Percentiles rank a stretch among this genome's conserved stretches.
phyloP scores from a whole-genome alignment of 2,888 invertebrate species.

The Leptinotarsa haldemani region DNA sequence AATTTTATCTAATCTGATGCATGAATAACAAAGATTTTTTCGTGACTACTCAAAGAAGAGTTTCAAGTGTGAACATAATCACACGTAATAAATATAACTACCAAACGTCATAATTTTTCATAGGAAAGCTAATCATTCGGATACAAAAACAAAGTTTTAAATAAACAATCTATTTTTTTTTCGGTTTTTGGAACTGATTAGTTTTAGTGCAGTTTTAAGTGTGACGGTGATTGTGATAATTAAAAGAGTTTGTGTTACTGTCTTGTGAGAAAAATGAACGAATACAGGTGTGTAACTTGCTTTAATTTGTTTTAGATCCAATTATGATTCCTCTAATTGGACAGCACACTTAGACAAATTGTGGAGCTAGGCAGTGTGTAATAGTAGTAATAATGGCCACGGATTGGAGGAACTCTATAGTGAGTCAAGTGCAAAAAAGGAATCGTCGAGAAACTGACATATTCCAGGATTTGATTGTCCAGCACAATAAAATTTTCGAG shows the following conservation, averaged over 20 bases:
- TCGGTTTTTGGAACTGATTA: slow-evolving; percentile 16
- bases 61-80: no score
- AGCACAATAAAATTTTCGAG: slow-evolving; percentile 89
- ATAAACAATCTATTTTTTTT: not conserved
- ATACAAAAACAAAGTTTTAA: no score
- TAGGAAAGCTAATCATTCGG: no score
- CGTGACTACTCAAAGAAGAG: no score
- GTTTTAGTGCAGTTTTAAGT: slow-evolving; percentile 24
- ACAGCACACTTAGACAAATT: slow-evolving; percentile 28
- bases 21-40: no score
- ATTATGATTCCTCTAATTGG: slow-evolving; percentile 39
- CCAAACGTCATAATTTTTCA: no score
- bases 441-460: slow-evolving; percentile 80
- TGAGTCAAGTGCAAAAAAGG: slow-evolving; percentile 77
- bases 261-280: slow-evolving; percentile 11
- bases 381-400: not conserved
- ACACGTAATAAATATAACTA: no score
- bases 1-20: no score
- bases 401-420: slow-evolving; percentile 78
- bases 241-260: slow-evolving; percentile 38
- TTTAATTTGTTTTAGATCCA: slow-evolving; percentile 45
- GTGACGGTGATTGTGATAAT: slow-evolving; percentile 39
- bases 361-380: slow-evolving; percentile 24
- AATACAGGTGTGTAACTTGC: slow-evolving; percentile 25
- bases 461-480: slow-evolving; percentile 83